Evolutionary conservation across 64 coral and sea anemone genomes (phyloP).

Genomic region (Anthopleura sola): DNA sequence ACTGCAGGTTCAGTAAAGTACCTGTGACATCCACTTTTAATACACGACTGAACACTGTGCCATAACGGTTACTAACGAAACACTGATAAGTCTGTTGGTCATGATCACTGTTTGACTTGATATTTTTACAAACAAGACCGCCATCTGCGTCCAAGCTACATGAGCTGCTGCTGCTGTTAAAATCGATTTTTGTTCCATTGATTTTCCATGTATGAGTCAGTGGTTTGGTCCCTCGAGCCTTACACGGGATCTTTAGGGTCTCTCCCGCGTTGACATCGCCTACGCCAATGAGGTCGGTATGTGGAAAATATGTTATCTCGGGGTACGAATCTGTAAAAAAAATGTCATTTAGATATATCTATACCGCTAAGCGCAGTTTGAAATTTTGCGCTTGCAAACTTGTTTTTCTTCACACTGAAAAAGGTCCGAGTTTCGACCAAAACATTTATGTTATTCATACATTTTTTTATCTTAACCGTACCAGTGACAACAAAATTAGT

Average conservation of each 20-base stretch:
- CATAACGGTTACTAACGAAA: constrained; percentile 20
- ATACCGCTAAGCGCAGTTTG: too few species aligned
- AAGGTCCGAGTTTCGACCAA: too few species aligned
- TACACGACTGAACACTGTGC: neutral
- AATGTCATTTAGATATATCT: neutral
- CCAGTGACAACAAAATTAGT: too few species aligned
- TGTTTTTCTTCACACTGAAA: too few species aligned
- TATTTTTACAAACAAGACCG: neutral
- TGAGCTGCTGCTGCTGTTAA: neutral
- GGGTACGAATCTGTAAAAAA: neutral
- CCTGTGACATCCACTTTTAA: constrained; percentile 10
- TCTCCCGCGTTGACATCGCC: neutral
- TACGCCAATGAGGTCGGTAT: neutral
- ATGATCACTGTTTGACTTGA: too few species aligned
- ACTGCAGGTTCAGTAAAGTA: too few species aligned
- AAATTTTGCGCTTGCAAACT: too few species aligned
- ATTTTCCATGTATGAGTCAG: neutral
- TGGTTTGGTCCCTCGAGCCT: neutral
- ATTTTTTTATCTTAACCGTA: too few species aligned
- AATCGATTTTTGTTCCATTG: neutral
- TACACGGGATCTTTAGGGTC: neutral
- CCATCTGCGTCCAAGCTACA: neutral
- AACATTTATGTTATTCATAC: too few species aligned
- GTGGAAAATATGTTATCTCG: neutral
- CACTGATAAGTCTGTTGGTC: neutral